Evolutionary conservation across 2,113 vertebrate species (phyloP).

Genomic region (Boulengeromyrus knoepffleri): DNA sequence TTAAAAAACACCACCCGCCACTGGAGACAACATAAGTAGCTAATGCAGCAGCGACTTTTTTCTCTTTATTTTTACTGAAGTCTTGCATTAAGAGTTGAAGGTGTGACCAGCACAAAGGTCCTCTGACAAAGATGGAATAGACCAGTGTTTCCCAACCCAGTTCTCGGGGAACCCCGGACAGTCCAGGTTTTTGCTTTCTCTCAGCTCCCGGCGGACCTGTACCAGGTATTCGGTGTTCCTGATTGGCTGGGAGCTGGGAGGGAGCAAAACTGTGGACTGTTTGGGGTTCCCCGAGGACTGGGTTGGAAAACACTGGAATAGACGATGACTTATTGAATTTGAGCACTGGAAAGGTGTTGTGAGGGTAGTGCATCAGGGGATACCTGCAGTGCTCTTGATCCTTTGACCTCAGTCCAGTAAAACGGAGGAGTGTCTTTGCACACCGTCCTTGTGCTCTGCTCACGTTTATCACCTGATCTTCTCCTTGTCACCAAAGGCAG

Average conservation of each 20-base stretch:
- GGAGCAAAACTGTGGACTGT: too few relatives aligned
- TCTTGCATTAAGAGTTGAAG: not conserved
- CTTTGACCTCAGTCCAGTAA: constrained; percentile 52
- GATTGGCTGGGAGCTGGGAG: too few relatives aligned
- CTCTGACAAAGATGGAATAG: constrained; percentile 20
- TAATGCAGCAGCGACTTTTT: not conserved
- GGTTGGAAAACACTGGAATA: constrained; percentile 2
- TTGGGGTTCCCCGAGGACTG: too few relatives aligned
- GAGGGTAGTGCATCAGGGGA: constrained; percentile 44
- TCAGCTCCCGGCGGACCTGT: too few relatives aligned
- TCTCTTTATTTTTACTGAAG: not conserved
- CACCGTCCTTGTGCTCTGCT: constrained; percentile 48
- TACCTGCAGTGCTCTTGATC: constrained; percentile 40
- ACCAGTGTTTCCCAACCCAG: not conserved
- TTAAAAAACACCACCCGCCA: not conserved
- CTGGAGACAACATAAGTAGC: not conserved
- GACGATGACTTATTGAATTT: constrained; percentile 46
- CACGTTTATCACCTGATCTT: constrained; percentile 53
- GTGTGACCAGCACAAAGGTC: not conserved
- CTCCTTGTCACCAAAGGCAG: constrained; percentile 21
- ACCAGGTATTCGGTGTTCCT: too few relatives aligned
- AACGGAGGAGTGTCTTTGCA: constrained; percentile 25
- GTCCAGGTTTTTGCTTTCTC: too few relatives aligned
- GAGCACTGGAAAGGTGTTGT: constrained; percentile 28
- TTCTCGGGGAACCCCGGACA: too few relatives aligned